Evolutionary conservation across 2,113 vertebrate genomes (phyloP), one percentile per base, ranked within the genome.

Genomic region (Garra rufa): DNA sequence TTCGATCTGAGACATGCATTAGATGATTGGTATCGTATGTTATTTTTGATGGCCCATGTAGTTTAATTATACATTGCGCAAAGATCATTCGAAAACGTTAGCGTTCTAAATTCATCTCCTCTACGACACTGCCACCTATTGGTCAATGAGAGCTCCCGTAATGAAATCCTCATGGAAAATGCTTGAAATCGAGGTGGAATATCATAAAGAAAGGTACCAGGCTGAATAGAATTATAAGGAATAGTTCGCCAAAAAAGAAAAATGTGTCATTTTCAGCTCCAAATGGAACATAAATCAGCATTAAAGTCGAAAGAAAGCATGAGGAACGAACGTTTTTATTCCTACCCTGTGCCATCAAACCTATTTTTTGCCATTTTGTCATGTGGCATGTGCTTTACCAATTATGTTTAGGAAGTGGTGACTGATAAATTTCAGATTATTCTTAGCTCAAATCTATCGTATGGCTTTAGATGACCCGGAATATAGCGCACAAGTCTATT

Each of bases 121-220:
- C 59, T 75, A 81, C 71, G 55, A 81, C 82, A 84, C 83, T 87
- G 84, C 87, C 89, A 89, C 81, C 90, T 89, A 82, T 57, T 88
- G 92, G 86, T 63, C 43, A 83, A 74, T 70, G 77, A 48, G 57
- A n/a, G 50, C 52, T 52, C 28, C 26, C 26, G 34, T 14, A 41
- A 34, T 43, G 8, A 74, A 50, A 74, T 24, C 38, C 24, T 38
- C 14, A 26, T 48, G 5, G 11, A 13, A 74, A 44, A 46, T 76
- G 0, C 48, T 15, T 11, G 4, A 26, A 63, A 41, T 4, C 9
- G 30, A 38, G 50, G 11, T 2, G 17, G 10, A 19, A 38, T 55
- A 2, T 43, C 8, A 6, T 6, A 26, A 6, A 13, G 63, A 30
- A 13, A 63, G n/a, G 41, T 24, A 21, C 21, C 17, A 4, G 30